Conservation (phyloP, 1,140 invertebrate genomes). For the Platorchestia sp. region DNA sequence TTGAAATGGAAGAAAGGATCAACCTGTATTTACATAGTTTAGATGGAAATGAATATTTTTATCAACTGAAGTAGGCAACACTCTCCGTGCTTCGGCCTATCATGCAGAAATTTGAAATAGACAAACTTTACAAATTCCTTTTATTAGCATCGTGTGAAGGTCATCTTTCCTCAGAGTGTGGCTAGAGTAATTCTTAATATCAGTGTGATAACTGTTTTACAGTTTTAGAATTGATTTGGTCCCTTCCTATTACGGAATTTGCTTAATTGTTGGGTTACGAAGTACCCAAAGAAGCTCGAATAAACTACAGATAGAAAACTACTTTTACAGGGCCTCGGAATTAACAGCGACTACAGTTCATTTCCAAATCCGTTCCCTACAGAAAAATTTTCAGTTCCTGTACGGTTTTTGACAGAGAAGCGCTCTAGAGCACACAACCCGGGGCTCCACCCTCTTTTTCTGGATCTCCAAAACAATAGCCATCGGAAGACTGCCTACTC, state of each 20-base stretch:
- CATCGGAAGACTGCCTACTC: neutral
- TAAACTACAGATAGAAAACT: too few relatives aligned
- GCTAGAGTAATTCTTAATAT: neutral
- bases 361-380: neutral
- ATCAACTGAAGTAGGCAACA: neutral
- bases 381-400: neutral
- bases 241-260: neutral
- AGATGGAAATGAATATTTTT: neutral
- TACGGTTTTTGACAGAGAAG: neutral
- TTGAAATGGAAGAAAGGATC: neutral
- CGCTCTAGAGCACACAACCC: neutral
- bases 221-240: neutral
- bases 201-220: neutral
- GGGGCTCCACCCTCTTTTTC: neutral
- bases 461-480: conserved; percentile 12
- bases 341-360: too few relatives aligned
- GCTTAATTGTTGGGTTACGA: neutral
- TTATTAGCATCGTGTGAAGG: neutral
- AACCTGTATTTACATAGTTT: neutral
- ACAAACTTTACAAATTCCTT: neutral
- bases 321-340: too few relatives aligned
- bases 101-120: neutral
- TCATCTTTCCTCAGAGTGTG: neutral
- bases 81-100: neutral
- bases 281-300: neutral